Conservation (phyloP, 2,888 invertebrate genomes). For the Conchocele bisecta region DNA sequence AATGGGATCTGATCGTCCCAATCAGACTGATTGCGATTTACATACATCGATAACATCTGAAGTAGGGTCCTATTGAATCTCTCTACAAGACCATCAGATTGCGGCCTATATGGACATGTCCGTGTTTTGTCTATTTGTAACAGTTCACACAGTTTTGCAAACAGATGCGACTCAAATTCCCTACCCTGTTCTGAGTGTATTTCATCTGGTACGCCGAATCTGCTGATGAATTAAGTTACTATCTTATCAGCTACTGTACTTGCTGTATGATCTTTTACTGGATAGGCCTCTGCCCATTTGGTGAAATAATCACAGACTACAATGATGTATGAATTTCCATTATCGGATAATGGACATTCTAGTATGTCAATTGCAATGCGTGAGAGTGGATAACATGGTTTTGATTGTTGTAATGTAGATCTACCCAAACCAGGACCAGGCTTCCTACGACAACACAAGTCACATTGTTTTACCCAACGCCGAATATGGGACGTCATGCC, state of each 20-base stretch:
- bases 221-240: constrained; percentile 20
- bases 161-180: constrained; percentile 36
- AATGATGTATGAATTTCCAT: constrained; percentile 22
- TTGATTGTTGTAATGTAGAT: too few species aligned
- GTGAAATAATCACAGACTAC: constrained; percentile 38
- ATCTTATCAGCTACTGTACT: constrained; percentile 15
- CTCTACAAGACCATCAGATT: constrained; percentile 45
- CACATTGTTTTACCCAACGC: too few species aligned
- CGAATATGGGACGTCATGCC: too few species aligned
- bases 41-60: too few species aligned
- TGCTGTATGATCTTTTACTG: constrained; percentile 13
- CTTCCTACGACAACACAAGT: too few species aligned
- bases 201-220: constrained; percentile 28
- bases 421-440: not conserved
- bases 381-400: too few species aligned
- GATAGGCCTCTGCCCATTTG: constrained; percentile 20
- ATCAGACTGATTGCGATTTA: constrained; percentile 25
- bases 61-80: constrained; percentile 35
- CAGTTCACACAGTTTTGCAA: constrained; percentile 19
- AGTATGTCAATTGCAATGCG: constrained; percentile 5
- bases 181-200: constrained; percentile 39
- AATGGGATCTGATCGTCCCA: constrained; percentile 41
- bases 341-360: constrained; percentile 3
- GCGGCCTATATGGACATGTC: constrained; percentile 45
- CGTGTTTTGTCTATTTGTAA: constrained; percentile 37